A percentile compares a stretch with the other conserved stretches of the same genome.
These are phyloP conservation scores for Phoronis australis DNA, from an alignment of 2,888 invertebrate species.

Conservation along the genomic window DNA sequence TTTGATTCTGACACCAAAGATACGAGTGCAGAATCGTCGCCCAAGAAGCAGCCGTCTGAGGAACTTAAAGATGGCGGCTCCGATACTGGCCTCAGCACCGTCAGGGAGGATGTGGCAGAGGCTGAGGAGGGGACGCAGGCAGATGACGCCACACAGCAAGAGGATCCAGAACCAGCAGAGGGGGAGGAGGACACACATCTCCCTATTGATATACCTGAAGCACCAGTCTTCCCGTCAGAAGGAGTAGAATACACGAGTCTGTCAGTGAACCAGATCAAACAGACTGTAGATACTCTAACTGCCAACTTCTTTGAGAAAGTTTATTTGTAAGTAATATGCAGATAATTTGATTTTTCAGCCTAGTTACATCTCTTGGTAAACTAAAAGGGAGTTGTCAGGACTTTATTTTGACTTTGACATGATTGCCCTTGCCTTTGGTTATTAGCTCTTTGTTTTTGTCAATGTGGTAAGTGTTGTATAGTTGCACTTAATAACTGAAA, in stretches of 20 bases:
- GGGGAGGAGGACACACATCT: neutral
- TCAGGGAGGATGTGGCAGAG: constrained; percentile 28
- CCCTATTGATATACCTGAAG: constrained; percentile 39
- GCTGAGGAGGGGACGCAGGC: constrained; percentile 33
- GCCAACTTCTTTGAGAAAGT: constrained; percentile 33
- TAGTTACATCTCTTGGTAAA: no score
- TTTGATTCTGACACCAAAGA: no score
- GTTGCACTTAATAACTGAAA: no score
- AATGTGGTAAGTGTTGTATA: no score
- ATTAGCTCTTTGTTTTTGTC: no score
- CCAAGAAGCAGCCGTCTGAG: no score
- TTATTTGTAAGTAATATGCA: no score
- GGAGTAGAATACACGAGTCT: constrained; percentile 41
- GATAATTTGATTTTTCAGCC: no score
- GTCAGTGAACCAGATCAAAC: constrained; percentile 35
- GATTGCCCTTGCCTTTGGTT: no score
- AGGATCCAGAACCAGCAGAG: neutral
- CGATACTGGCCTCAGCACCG: neutral
- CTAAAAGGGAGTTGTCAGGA: no score
- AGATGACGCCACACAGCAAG: neutral
- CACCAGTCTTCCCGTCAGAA: constrained; percentile 35
- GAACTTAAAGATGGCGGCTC: neutral
- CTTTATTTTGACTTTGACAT: no score
- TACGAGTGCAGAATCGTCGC: no score
- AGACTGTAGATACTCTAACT: constrained; percentile 41